Base-by-base conservation (phyloP, 64 coral and sea anemone genomes). In the Stichodactyla helianthus region DNA sequence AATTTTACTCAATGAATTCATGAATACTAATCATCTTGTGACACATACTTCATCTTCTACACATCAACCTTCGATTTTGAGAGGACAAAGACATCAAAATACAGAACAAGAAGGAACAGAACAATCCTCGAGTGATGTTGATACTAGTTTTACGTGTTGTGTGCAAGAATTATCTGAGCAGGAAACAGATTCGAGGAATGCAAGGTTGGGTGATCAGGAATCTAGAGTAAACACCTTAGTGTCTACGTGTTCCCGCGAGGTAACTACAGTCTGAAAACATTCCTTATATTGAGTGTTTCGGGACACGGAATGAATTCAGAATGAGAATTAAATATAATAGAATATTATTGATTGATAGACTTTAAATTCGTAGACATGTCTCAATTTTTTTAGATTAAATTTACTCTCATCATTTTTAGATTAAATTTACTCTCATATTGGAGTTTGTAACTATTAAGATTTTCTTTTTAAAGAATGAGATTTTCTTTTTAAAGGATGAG, bases 1-100 rank as follows among this genome's bases (percentile, higher is more conserved):
- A 63, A 18, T 84, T 84, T 84, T 84, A 84, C 83, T 60, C 9
- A 84, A 84, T 84, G 54, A 59, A 84, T 60, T 51, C 56, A 84
- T 60, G 54, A 84, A 84, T 63, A 84, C 7, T 81, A 81, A 81
- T 81, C 13, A 52, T 6, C 1, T 20, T 51, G 51, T 81, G 5
- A 52, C 78, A 81, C 15, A 0, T 5, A 19, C 78, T 4, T 81
- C 78, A 54, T 20, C 78, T 54, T 52, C 51, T 3, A 53, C 50
- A 52, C 78, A 54, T 52, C 35, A 52, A 9, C 17, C 52, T 6
- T 54, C 78, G 51, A 52, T 15, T 81, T 81, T 11, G 12, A 81
- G 25, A 74, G 68, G 27, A 31, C 1, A 58, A 58, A 58, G 55
- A 58, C 55, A 11, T 11, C 68, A 74, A 35, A 23, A 74, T 14